phyloP scores from a whole-genome alignment of 2,113 vertebrate genomes.

The Chelonoidis abingdonii region DNA sequence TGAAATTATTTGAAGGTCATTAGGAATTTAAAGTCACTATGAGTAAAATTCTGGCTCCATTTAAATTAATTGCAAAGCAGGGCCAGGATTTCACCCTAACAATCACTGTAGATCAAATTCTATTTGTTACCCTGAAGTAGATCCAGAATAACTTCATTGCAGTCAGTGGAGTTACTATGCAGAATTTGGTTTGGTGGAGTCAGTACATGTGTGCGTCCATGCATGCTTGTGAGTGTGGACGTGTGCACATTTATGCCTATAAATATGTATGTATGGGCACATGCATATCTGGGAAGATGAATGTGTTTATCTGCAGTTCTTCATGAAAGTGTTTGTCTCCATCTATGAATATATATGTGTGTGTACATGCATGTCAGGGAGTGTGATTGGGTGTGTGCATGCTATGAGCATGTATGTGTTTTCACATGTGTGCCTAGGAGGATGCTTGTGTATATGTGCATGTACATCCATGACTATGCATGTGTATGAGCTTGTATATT shows the following conservation, averaged over 20 bases:
- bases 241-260: fast-evolving
- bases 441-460: fast-evolving
- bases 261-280: neutral
- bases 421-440: fast-evolving
- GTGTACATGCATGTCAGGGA: fast-evolving
- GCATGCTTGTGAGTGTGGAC: neutral
- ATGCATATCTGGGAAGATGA: neutral
- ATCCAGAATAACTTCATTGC: fast-evolving
- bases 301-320: neutral
- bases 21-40: neutral
- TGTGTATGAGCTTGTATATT: fast-evolving
- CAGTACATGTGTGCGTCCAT: neutral
- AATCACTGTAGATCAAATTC: neutral
- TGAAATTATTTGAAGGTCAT: neutral
- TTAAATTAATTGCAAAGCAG: neutral
- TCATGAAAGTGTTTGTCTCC: fast-evolving
- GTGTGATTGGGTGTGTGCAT: fast-evolving
- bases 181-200: neutral
- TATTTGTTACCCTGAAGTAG: neutral
- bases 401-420: neutral
- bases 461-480: fast-evolving
- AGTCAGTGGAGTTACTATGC: neutral
- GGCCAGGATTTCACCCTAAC: neutral
- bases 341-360: fast-evolving
- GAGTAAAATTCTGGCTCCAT: neutral